These are phyloP conservation scores for Athripsodes cinereus DNA, from an alignment of 2,888 invertebrate species.

Conservation along the genomic window DNA sequence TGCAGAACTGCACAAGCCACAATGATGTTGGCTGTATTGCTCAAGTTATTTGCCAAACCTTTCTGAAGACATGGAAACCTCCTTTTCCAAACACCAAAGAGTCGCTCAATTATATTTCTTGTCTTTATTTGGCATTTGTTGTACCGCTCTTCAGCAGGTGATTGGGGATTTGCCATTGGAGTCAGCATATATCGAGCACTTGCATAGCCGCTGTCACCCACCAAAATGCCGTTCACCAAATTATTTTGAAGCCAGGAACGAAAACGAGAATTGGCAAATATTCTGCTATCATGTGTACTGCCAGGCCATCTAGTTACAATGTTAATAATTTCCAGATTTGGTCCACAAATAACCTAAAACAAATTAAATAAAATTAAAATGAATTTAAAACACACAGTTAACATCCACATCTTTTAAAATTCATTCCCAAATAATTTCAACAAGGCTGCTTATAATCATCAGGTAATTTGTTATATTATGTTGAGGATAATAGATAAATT, in stretches of 20 bases:
- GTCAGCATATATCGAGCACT: slow-evolving; percentile 26
- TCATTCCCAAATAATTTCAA: too few relatives aligned
- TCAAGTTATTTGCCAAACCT: slow-evolving; percentile 10
- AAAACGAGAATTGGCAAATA: slow-evolving; percentile 7
- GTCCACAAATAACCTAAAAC: slow-evolving; percentile 20
- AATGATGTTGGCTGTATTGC: slow-evolving; percentile 18
- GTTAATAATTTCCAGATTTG: slow-evolving; percentile 18
- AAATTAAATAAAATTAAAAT: too few relatives aligned
- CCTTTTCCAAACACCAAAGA: slow-evolving; percentile 26
- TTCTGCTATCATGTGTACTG: slow-evolving; percentile 22
- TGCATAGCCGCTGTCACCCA: slow-evolving; percentile 22
- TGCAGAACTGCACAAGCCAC: slow-evolving; percentile 23
- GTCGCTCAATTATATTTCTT: slow-evolving; percentile 25
- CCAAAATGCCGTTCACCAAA: background rate
- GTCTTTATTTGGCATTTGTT: slow-evolving; percentile 24
- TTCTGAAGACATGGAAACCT: slow-evolving; percentile 20
- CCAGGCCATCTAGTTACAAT: slow-evolving; percentile 24
- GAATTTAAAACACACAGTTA: too few relatives aligned
- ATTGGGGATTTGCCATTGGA: slow-evolving; percentile 22
- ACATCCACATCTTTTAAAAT: too few relatives aligned
- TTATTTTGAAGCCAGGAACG: background rate
- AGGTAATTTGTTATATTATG: too few relatives aligned
- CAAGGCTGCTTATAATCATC: too few relatives aligned
- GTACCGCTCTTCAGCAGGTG: slow-evolving; percentile 17
- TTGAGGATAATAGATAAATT: too few relatives aligned